Evolutionary conservation across 1,140 invertebrate species (phyloP).

Genomic region (Scylla paramamosain): DNA sequence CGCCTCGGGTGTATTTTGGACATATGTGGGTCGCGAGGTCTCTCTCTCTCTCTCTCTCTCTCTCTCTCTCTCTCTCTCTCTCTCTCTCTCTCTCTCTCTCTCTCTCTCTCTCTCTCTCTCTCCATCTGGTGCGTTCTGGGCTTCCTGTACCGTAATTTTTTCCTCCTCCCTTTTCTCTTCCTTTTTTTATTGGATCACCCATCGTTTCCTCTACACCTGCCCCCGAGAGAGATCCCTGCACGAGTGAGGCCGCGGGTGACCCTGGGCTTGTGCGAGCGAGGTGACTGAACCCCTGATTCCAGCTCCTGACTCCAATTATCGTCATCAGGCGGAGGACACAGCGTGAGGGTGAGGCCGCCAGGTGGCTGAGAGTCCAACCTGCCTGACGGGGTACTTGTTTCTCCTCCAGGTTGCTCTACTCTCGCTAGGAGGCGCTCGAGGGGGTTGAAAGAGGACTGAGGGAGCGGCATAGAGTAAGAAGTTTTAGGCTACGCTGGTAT

Average conservation of each 20-base stretch:
- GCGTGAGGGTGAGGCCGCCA: not conserved
- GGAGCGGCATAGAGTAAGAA: not conserved
- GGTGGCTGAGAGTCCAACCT: not conserved
- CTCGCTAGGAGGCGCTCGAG: not conserved
- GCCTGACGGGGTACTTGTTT: not conserved
- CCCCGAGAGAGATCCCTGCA: not conserved
- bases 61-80: not conserved
- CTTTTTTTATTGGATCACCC: not conserved
- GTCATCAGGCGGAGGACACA: not conserved
- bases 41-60: not conserved
- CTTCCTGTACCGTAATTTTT: not conserved
- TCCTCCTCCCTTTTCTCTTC: too few species aligned
- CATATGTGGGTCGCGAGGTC: not conserved
- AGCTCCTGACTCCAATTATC: not conserved
- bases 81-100: not conserved
- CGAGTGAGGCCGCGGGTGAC: not conserved
- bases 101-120: not conserved
- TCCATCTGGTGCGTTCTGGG: not conserved
- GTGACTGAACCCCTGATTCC: not conserved
- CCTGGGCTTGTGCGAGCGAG: not conserved
- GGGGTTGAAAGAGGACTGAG: not conserved
- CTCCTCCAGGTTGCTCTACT: not conserved
- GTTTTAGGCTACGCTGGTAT: too few species aligned
- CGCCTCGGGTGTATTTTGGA: not conserved
- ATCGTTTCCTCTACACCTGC: slow-evolving; percentile 11